Percentiles rank a stretch among this genome's conserved stretches.
phyloP scores from a whole-genome alignment of 1,140 invertebrate genomes.

The Manduca sexta region DNA sequence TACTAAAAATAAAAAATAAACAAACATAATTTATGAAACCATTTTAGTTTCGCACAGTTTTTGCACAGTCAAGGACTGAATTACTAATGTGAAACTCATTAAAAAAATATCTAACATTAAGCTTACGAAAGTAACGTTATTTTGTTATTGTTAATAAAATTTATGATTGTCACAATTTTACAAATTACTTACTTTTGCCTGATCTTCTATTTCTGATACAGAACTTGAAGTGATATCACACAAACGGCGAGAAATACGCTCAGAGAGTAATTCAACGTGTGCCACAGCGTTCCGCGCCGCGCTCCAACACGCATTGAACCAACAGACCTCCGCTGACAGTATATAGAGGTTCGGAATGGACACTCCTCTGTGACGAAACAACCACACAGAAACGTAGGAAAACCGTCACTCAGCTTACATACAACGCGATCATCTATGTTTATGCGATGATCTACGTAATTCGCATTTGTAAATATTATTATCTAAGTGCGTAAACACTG shows the following conservation, averaged over 20 bases:
- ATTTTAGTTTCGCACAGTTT: no score
- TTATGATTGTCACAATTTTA: no score
- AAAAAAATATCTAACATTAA: no score
- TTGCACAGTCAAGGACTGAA: no score
- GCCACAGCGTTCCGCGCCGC: conserved; percentile 28
- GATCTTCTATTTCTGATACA: conserved; percentile 7
- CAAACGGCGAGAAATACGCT: conserved; percentile 25
- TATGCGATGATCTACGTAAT: no score
- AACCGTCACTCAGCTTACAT: neutral
- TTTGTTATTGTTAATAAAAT: no score
- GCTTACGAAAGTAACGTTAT: no score
- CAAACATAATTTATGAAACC: no score
- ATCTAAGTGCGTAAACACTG: no score
- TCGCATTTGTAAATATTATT: neutral
- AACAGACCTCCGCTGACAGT: conserved; percentile 1
- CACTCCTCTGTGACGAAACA: conserved; percentile 18
- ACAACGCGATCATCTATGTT: neutral
- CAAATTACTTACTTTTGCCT: conserved; percentile 41
- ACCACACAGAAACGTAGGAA: neutral
- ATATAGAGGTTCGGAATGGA: conserved; percentile 8
- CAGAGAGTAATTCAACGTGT: conserved; percentile 7
- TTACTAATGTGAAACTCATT: no score
- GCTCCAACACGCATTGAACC: conserved; percentile 41
- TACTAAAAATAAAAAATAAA: no score
- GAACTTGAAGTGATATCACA: conserved; percentile 10